Evolutionary conservation across 1,140 invertebrate species (phyloP).

Genomic region (Prorops nasuta): DNA sequence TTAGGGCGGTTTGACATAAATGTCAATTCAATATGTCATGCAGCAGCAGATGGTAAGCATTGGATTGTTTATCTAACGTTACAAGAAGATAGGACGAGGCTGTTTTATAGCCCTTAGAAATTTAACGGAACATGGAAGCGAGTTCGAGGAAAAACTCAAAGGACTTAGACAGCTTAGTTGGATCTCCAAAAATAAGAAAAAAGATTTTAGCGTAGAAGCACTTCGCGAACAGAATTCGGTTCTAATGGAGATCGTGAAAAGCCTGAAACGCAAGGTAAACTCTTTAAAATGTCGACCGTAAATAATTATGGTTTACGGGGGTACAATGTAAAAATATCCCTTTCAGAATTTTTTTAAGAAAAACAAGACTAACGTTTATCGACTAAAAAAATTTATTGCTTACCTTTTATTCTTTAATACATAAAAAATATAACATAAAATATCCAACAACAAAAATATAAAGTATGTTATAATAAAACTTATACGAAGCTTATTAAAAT

Average conservation of each 20-base stretch:
- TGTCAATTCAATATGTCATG: slow-evolving; percentile 26
- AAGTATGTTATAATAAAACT: too few species aligned
- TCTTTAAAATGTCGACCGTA: too few species aligned
- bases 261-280: slow-evolving; percentile 37
- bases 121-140: slow-evolving; percentile 23
- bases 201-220: slow-evolving; percentile 18
- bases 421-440: too few species aligned
- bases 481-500: too few species aligned
- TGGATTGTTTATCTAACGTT: too few species aligned
- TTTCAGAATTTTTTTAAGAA: too few species aligned
- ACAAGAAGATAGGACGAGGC: too few species aligned
- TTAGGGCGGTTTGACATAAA: slow-evolving; percentile 32
- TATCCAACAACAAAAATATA: too few species aligned
- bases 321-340: too few species aligned
- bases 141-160: slow-evolving; percentile 29
- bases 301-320: too few species aligned
- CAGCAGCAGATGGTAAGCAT: slow-evolving; percentile 28
- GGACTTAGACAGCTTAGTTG: slow-evolving; percentile 34
- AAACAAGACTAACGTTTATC: too few species aligned
- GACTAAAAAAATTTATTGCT: too few species aligned
- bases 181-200: slow-evolving; percentile 20
- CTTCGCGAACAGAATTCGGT: slow-evolving; percentile 34
- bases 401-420: slow-evolving; percentile 1
- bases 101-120: slow-evolving; percentile 35
- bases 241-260: slow-evolving; percentile 32